Evolutionary conservation across 2,113 vertebrate genomes (phyloP), one percentile per base, ranked within the genome.

Genomic region (Oryzias javanicus): DNA sequence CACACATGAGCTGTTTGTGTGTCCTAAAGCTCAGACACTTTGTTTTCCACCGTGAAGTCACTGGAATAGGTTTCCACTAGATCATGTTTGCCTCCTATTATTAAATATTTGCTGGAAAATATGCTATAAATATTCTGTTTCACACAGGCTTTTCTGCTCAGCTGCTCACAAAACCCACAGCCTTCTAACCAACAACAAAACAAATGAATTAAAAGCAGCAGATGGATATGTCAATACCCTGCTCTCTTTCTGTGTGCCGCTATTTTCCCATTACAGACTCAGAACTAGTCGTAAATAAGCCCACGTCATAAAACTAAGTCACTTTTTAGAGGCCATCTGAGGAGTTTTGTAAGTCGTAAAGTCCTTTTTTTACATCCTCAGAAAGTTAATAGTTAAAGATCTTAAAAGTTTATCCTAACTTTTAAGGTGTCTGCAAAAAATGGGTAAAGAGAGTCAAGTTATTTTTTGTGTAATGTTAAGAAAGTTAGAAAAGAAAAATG

Each of bases 21-120:
- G 70, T 61, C 46, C 41, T 41, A 49, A 55, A 55, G 69, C 49
- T 53, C 27, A 14, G 20, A 46, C 19, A 15, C 57, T 72, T 50
- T 61, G 55, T 61, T 64, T 55, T 48, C 46, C 46, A 13, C 27
- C 60, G 40, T 45, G 78, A 56, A 16, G 8, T 59, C 15, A 46
- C 25, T 61, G n/a, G 49, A 55, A 40, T 14, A 41, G 12, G 52
- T 68, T 62, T 52, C 19, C 19, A 25, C 25, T 49, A 49, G 40
- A 57, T 63, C 25, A 10, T 55, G n/a, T 67, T 59, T 53, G 55
- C 70, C 60, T 61, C 51, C 22, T n/a, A 55, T 82, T 42, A 66
- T 62, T 46, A 66, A 69, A 67, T 67, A 74, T 72, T 64, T 75
- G 62, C 16, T 18, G n/a, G 14, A 42, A 79, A 71, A 62, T 47